Conservation (phyloP, 2,113 vertebrate species). For the Phrynosoma blainvillii region DNA sequence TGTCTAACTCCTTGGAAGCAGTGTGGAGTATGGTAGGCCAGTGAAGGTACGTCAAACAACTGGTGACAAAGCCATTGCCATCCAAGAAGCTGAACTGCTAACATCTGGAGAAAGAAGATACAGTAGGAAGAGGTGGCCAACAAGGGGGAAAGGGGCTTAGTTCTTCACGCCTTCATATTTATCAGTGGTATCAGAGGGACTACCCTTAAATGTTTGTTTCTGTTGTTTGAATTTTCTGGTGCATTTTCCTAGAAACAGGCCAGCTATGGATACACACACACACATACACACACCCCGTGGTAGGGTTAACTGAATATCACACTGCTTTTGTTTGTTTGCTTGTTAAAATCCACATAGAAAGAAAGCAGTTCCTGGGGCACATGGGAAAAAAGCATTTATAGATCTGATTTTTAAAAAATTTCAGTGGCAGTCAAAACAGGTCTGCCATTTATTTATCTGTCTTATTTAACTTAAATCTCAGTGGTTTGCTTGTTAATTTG, state of each 20-base stretch:
- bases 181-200: accelerated
- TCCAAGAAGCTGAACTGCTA: not conserved
- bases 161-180: not conserved
- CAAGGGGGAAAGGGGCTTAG: not conserved
- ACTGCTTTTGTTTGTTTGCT: not conserved
- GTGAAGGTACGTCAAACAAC: not conserved
- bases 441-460: not conserved
- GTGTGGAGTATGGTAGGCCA: not conserved
- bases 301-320: not conserved
- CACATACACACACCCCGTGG: slow-evolving; percentile 72
- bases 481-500: not conserved
- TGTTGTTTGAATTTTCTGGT: not conserved
- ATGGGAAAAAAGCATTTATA: not conserved
- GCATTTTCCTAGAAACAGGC: not conserved
- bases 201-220: accelerated
- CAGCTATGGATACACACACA: slow-evolving; percentile 60
- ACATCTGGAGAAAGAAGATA: not conserved
- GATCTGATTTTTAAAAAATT: not conserved
- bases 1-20: not conserved
- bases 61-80: not conserved
- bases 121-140: not conserved
- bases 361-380: not conserved
- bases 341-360: not conserved
- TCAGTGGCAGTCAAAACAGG: not conserved
- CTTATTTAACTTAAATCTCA: not conserved